A percentile compares a stretch with the other conserved stretches of the same genome.
phyloP scores from a whole-genome alignment of 2,888 invertebrate genomes.

The Eumacrocentrus americanus region DNA sequence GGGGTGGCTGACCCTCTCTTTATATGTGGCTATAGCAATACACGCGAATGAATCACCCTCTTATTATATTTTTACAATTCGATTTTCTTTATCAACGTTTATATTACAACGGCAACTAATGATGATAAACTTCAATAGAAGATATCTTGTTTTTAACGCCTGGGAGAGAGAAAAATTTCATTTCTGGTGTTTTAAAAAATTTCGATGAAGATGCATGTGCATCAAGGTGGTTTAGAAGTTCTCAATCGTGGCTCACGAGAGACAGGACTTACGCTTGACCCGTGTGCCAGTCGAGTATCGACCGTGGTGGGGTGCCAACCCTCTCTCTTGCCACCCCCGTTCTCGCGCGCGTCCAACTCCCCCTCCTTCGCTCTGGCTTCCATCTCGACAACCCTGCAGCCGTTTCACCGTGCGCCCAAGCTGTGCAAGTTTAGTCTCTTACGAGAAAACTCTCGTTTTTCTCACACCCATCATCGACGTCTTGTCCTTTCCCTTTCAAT shows the following conservation, averaged over 20 bases:
- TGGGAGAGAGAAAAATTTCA: too few species aligned
- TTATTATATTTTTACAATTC: background rate
- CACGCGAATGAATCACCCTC: slow-evolving; percentile 4
- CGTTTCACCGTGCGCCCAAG: slow-evolving; percentile 32
- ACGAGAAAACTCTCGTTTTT: slow-evolving; percentile 22
- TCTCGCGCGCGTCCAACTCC: slow-evolving; percentile 18
- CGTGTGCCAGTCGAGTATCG: slow-evolving; percentile 39
- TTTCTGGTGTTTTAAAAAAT: too few species aligned
- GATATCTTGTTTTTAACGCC: too few species aligned
- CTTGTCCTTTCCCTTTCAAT: slow-evolving; percentile 5
- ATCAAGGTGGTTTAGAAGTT: slow-evolving; percentile 23
- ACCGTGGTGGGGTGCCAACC: slow-evolving; percentile 38
- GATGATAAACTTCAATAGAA: too few species aligned
- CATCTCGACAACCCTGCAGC: slow-evolving; percentile 28
- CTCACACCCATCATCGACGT: slow-evolving; percentile 15
- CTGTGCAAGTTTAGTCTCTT: slow-evolving; percentile 33
- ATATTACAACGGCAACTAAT: too few species aligned
- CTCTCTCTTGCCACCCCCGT: background rate
- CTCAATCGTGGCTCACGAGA: slow-evolving; percentile 13
- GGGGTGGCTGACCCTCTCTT: slow-evolving; percentile 1
- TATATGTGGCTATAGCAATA: too few species aligned
- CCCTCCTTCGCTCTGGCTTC: slow-evolving; percentile 23
- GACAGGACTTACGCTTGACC: slow-evolving; percentile 25
- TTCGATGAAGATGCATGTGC: background rate
- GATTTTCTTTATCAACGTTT: background rate